phyloP scores from a whole-genome alignment of 1,140 invertebrate species.

The Hyphantria cunea region DNA sequence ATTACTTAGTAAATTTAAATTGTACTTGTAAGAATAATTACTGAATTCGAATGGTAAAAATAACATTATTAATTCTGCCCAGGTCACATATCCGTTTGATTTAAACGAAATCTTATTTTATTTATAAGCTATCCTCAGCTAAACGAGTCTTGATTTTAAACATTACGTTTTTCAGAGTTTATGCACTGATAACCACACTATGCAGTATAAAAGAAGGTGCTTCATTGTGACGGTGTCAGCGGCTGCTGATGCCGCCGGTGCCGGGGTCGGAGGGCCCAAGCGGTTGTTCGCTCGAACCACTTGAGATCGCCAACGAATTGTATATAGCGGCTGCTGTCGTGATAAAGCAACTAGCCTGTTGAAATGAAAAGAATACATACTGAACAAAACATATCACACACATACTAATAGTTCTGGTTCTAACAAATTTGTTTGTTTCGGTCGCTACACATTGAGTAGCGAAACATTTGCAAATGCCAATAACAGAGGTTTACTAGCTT shows the following conservation, averaged over 20 bases:
- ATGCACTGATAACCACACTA: slow-evolving; percentile 6
- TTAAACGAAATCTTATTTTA: neutral
- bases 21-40: no score
- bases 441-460: no score
- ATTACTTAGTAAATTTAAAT: no score
- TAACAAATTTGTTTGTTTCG: no score
- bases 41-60: no score
- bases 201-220: slow-evolving; percentile 1
- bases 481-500: no score
- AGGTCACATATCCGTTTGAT: no score
- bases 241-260: slow-evolving; percentile 78
- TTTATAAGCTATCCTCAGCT: neutral
- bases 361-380: slow-evolving; percentile 14
- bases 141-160: neutral
- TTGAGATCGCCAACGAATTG: slow-evolving; percentile 85
- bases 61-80: no score
- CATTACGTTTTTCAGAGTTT: neutral
- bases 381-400: no score
- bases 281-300: slow-evolving; percentile 83
- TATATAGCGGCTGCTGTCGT: slow-evolving; percentile 67
- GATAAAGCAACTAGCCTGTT: slow-evolving; percentile 68
- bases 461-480: no score
- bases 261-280: slow-evolving; percentile 83
- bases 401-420: no score
- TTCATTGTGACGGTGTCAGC: slow-evolving; percentile 14